Evolutionary conservation across 2,888 invertebrate species (phyloP).

Genomic region (Leptopilina syphax): DNA sequence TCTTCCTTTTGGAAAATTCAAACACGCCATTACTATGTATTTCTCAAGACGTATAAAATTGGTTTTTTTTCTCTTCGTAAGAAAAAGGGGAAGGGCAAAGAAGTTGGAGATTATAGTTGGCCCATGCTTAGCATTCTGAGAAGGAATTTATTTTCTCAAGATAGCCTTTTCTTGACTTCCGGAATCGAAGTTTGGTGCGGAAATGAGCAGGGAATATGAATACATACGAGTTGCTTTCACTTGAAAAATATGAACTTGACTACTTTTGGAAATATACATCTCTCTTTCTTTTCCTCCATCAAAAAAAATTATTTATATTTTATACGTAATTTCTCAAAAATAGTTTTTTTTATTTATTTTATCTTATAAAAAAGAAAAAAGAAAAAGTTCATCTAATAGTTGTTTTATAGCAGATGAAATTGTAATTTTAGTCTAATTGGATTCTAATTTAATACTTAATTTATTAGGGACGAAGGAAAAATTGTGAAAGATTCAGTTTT

Average conservation of each 20-base stretch:
- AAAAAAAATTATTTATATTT: background rate
- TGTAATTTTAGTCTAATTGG: too few species aligned
- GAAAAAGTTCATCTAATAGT: too few species aligned
- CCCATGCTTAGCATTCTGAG: conserved; percentile 38
- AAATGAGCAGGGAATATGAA: conserved; percentile 41
- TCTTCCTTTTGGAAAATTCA: background rate
- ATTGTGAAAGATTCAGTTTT: background rate
- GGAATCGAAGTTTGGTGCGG: conserved; percentile 38
- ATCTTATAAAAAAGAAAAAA: too few species aligned
- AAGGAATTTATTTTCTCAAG: conserved; percentile 41
- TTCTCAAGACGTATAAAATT: conserved; percentile 19
- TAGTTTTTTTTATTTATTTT: too few species aligned
- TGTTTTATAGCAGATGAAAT: too few species aligned
- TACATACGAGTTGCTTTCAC: conserved; percentile 34
- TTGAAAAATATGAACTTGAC: conserved; percentile 39
- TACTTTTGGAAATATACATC: conserved; percentile 11
- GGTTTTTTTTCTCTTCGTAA: background rate
- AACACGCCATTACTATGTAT: conserved; percentile 1
- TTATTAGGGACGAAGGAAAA: too few species aligned
- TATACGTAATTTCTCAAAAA: too few species aligned
- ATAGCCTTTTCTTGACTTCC: conserved; percentile 40
- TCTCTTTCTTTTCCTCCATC: background rate
- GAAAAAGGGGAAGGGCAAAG: conserved; percentile 9
- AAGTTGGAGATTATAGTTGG: conserved; percentile 39
- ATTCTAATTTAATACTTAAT: too few species aligned